Base-by-base conservation (phyloP, 2,113 vertebrate genomes). In the Ursus arctos region DNA sequence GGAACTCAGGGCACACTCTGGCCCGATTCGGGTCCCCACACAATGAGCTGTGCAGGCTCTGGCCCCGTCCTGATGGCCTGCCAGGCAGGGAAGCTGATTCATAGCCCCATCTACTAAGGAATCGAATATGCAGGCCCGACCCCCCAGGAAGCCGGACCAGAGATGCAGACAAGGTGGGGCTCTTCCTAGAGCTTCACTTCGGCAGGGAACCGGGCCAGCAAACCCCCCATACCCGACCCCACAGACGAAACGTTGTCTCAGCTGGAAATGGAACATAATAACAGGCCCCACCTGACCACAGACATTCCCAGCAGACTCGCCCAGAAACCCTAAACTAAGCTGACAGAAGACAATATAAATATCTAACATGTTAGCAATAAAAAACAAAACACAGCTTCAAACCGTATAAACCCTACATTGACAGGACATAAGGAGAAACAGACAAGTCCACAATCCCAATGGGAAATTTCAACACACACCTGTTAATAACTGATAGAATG, bases 161-260 rank as follows among this genome's bases (percentile, higher is more conserved):
- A 40, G 19, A 40, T 18, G 40, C n/a, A 71, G 69, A 71, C 69
- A 71, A 71, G 1, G 19, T 10, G 33, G 16, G 22, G n/a, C 19
- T 19, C 19, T 11, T 40, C 11, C 9, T 19, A 40, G 1, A 71
- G n/a, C n/a, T n/a, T 71, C 67, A 4, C 18, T n/a, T 36, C 0
- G 33, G 67, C 69, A 71, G 69, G 2, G 19, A 40, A 19, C 19
- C 4, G 19, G 22, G n/a, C 10, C n/a, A 2, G 31, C 28, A 65
- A 33, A 33, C 31, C 31, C 6, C 6, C 31, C 1, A 0, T 28
- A 65, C 63, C 31, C 0, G 1, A 65, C 31, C 31, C 31, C 63
- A 65, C 28, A 65, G 19, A 40, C 1, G 19, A 40, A 71, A 71
- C 10, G 4, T 2, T 36, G n/a, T 36, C 19, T 71, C 9, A 11